Evolutionary conservation across 2,113 vertebrate genomes (phyloP).

Genomic region (Uropsilus gracilis): DNA sequence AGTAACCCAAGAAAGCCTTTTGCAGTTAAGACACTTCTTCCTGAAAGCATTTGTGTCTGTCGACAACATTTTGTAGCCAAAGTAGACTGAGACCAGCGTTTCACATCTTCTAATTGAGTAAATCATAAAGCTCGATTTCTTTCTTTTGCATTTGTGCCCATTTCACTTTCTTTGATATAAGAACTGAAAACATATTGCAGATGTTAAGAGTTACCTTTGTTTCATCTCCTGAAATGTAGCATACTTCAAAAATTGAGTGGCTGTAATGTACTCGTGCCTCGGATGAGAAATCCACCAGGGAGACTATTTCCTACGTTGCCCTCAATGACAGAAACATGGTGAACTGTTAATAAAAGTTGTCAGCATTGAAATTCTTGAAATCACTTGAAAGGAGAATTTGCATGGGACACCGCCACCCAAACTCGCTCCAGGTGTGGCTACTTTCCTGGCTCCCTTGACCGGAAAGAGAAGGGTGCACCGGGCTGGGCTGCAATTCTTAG

Average conservation of each 20-base stretch:
- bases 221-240: slow-evolving; percentile 78
- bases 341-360: slow-evolving; percentile 75
- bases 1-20: not conserved
- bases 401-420: slow-evolving; percentile 71
- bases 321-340: slow-evolving; percentile 65
- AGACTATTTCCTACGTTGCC: slow-evolving; percentile 67
- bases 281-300: slow-evolving; percentile 69
- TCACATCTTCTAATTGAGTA: slow-evolving; percentile 67
- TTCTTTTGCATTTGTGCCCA: slow-evolving; percentile 58
- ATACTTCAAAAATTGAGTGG: slow-evolving; percentile 71
- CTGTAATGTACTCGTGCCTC: slow-evolving; percentile 48
- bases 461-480: not conserved
- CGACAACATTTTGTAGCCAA: slow-evolving; percentile 24
- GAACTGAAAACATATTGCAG: slow-evolving; percentile 70
- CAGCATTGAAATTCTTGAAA: slow-evolving; percentile 73
- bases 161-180: slow-evolving; percentile 72
- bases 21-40: slow-evolving; percentile 33
- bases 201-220: slow-evolving; percentile 79
- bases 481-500: slow-evolving; percentile 31
- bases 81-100: slow-evolving; percentile 33
- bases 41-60: slow-evolving; percentile 48
- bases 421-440: slow-evolving; percentile 76
- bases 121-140: slow-evolving; percentile 66
- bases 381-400: slow-evolving; percentile 79
- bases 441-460: slow-evolving; percentile 23